Conservation (phyloP, 2,113 vertebrate genomes). For the Narcine bancroftii region DNA sequence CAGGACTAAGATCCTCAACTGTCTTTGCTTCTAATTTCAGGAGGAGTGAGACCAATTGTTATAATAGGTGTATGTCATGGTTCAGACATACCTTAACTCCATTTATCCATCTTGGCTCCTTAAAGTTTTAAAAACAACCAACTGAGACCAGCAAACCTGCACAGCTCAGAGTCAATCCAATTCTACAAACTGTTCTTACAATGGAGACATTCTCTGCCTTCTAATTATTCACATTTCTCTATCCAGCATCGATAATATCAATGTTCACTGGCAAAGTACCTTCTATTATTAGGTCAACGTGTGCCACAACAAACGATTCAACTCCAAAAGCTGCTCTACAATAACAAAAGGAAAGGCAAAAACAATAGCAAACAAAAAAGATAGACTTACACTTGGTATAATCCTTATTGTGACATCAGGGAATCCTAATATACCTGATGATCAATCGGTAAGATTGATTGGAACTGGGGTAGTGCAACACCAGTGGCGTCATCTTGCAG, state of each 20-base stretch:
- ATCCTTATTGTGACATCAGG: background rate
- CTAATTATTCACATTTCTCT: background rate
- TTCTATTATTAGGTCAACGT: background rate
- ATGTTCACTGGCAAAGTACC: background rate
- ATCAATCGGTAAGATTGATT: too few species aligned
- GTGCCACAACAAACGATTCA: background rate
- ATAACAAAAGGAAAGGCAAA: background rate
- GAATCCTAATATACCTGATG: background rate
- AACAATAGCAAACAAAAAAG: background rate
- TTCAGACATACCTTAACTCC: background rate
- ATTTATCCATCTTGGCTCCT: background rate
- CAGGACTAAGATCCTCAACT: background rate
- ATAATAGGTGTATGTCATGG: background rate
- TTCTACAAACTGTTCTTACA: background rate
- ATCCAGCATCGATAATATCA: slow-evolving; percentile 10
- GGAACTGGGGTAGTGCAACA: background rate
- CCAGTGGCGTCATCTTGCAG: too few species aligned
- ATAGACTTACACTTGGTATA: background rate
- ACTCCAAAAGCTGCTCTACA: background rate
- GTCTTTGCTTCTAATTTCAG: background rate
- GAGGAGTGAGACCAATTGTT: background rate
- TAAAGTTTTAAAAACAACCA: background rate
- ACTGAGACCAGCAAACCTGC: background rate
- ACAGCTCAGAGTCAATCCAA: background rate
- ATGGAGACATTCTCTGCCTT: background rate